A percentile compares a stretch with the other conserved stretches of the same genome.
These are phyloP conservation scores for Lepidothrix coronata DNA, from an alignment of 2,113 vertebrate genomes.

Conservation along the genomic window DNA sequence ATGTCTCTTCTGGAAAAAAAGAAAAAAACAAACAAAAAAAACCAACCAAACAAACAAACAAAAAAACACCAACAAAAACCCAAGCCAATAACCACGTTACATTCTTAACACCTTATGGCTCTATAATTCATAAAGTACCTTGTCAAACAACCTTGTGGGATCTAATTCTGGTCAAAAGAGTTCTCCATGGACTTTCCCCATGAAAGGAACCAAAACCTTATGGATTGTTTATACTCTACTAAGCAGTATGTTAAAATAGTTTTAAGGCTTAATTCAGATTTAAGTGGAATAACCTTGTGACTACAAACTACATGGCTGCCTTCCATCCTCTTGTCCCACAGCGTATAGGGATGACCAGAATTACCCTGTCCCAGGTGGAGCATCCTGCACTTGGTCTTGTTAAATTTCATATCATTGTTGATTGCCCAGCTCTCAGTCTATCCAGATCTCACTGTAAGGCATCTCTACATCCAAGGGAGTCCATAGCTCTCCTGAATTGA, in stretches of 20 bases:
- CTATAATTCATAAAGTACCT: not conserved
- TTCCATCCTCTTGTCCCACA: no score
- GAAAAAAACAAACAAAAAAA: rapidly evolving
- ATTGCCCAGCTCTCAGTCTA: not conserved
- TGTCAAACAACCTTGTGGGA: not conserved
- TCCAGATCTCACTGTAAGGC: not conserved
- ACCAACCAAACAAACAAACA: no score
- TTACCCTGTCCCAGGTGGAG: rapidly evolving
- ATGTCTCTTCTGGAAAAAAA: not conserved
- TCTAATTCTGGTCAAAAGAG: not conserved
- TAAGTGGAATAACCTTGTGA: not conserved
- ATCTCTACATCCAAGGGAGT: not conserved
- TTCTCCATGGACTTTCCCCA: not conserved
- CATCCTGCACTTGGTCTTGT: not conserved
- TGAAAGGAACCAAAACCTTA: not conserved
- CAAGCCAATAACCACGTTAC: not conserved
- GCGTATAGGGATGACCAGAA: not conserved
- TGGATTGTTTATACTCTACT: not conserved
- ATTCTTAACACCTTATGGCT: not conserved
- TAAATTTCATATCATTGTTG: not conserved
- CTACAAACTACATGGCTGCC: not conserved
- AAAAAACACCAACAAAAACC: no score
- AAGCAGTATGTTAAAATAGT: not conserved
- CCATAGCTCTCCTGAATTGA: not conserved
- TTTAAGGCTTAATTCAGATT: not conserved